phyloP scores from a whole-genome alignment of 2,113 vertebrate genomes.

The Rana temporaria region DNA sequence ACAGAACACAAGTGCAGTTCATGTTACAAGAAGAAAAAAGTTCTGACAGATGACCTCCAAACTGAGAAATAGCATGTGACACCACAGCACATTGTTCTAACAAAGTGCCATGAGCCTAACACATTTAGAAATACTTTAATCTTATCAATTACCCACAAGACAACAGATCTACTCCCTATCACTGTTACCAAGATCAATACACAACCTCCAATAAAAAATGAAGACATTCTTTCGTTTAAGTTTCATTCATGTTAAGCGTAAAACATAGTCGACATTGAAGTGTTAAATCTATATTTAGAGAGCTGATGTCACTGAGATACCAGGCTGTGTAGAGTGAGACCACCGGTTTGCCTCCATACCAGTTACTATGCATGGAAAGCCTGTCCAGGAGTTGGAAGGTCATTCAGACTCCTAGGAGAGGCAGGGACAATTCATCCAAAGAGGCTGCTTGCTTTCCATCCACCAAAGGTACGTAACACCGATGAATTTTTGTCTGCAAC shows the following conservation, averaged over 20 bases:
- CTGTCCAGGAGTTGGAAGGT: constrained; percentile 70
- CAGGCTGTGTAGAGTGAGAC: constrained; percentile 81
- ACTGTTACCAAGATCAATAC: not conserved
- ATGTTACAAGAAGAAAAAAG: constrained; percentile 46
- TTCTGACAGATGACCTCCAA: constrained; percentile 54
- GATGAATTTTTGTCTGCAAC: not conserved
- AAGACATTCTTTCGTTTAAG: constrained; percentile 9
- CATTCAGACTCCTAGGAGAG: constrained; percentile 68
- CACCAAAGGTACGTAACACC: constrained; percentile 64
- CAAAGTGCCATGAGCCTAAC: not conserved
- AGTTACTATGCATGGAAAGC: constrained; percentile 75
- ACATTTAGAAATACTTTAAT: constrained; percentile 1
- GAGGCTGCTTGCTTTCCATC: constrained; percentile 60
- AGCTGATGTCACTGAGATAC: constrained; percentile 95
- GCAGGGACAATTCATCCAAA: constrained; percentile 65
- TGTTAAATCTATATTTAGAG: constrained; percentile 92
- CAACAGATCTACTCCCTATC: not conserved
- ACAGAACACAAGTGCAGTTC: constrained; percentile 40
- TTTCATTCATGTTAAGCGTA: constrained; percentile 60
- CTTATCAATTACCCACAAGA: not conserved
- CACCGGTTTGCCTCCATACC: constrained; percentile 72
- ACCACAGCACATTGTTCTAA: constrained; percentile 45
- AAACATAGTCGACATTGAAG: constrained; percentile 80
- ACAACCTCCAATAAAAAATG: not conserved
- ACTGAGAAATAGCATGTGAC: constrained; percentile 48